Evolutionary conservation across 2,888 invertebrate genomes (phyloP), one percentile per base, ranked within the genome.

Genomic region (Oxystoma pomonae): DNA sequence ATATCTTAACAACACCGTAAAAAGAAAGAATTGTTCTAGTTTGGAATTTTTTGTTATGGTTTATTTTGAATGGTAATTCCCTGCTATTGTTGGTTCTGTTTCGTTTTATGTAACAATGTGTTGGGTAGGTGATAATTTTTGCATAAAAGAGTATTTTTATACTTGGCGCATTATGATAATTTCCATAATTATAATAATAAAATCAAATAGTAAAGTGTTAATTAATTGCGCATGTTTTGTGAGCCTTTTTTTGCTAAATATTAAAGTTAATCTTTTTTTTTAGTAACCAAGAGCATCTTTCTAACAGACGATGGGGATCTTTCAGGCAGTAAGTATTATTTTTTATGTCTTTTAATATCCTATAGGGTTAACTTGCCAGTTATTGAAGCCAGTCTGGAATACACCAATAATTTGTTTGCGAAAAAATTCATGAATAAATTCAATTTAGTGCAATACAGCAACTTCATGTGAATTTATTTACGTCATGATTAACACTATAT

Each of bases 251-350:
- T 50, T n/a, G 50, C 12, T 50, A 12, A n/a, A 9, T 9, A 50
- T 50, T 50, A 50, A 50, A 50, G 50, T 50, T 50, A 82, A 83
- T 79, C 82, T 83, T 71, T 71, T 71, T 71, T 76, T 73, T 70
- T 80, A 85, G 85, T 77, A 82, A 85, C 76, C 82, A 84, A 67
- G 86, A 86, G 75, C 83, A 82, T 71, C 78, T 85, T 70, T 82
- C 85, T 64, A 85, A 86, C 76, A 81, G 86, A 75, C 81, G 86
- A 81, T 87, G 86, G 86, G 86, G 86, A 70, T 86, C 86, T 65
- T 86, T 86, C 82, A 81, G 86, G 81, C 85, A 86, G 84, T 85
- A 82, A 84, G 84, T 75, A 53, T 53, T 53, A 53, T 7, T 18
- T 7, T 55, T 16, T 21, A 12, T 35, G 35, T 12, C 35, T 35